Conservation (phyloP, 1,140 invertebrate genomes). For the Drosophila arawakana region DNA sequence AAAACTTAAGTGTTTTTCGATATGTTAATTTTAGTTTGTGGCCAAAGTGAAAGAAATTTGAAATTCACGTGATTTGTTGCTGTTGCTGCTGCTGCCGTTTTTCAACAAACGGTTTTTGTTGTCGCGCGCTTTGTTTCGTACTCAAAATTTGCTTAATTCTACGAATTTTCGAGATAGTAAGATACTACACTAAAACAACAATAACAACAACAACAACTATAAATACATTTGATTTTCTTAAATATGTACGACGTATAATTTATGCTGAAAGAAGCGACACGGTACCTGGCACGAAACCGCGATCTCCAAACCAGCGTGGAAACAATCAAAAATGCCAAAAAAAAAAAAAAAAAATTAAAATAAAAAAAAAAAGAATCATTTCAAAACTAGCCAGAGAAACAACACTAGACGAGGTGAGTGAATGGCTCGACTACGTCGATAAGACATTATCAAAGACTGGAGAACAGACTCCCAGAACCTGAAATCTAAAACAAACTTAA, state of each 20-base stretch:
- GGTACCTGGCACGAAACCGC: constrained; percentile 71
- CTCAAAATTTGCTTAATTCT: constrained; percentile 65
- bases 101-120: constrained; percentile 38
- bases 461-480: constrained; percentile 7
- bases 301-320: constrained; percentile 66
- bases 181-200: constrained; percentile 12
- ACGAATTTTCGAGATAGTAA: constrained; percentile 51
- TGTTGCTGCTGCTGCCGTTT: constrained; percentile 44
- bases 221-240: constrained; percentile 73
- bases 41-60: constrained; percentile 62
- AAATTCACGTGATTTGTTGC: constrained; percentile 40
- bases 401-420: constrained; percentile 40
- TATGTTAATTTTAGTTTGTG: constrained; percentile 20
- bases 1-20: constrained; percentile 5
- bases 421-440: constrained; percentile 41
- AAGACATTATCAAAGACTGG: constrained; percentile 45
- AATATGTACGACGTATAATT: constrained; percentile 74
- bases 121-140: constrained; percentile 40
- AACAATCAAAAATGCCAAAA: constrained; percentile 65
- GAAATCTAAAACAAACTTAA: constrained; percentile 16
- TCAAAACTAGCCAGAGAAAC: constrained; percentile 63
- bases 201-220: constrained; percentile 33
- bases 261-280: constrained; percentile 76
- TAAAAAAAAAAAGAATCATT: constrained; percentile 51
- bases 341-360: constrained; percentile 22